Evolutionary conservation across 2,888 invertebrate species (phyloP).

Genomic region (Eutolmus rufibarbis): DNA sequence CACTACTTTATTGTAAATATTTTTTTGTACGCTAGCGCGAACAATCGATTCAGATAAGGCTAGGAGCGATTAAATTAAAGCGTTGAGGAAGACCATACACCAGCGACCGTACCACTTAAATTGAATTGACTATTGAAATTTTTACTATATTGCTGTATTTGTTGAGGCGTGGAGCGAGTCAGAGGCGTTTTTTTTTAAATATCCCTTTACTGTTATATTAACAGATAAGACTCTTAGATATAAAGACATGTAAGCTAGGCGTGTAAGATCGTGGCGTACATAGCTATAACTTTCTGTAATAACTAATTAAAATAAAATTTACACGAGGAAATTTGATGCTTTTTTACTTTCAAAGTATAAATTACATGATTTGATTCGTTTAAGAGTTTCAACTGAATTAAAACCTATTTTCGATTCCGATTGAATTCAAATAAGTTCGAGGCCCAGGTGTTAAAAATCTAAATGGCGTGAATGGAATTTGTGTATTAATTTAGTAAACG

Average conservation of each 20-base stretch:
- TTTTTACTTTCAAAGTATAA: neutral
- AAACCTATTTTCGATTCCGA: too few species aligned
- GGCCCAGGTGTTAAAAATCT: too few species aligned
- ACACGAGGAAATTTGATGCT: neutral
- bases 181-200: slow-evolving; percentile 12
- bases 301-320: slow-evolving; percentile 43
- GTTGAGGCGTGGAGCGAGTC: slow-evolving; percentile 18
- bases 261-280: slow-evolving; percentile 42
- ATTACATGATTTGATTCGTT: too few species aligned
- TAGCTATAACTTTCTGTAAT: slow-evolving; percentile 41
- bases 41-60: neutral
- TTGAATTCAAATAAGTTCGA: too few species aligned
- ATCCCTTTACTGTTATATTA: slow-evolving; percentile 45
- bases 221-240: slow-evolving; percentile 43
- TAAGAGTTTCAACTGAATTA: too few species aligned
- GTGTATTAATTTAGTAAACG: too few species aligned
- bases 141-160: slow-evolving; percentile 19
- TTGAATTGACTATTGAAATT: slow-evolving; percentile 21
- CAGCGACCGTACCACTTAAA: neutral
- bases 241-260: slow-evolving; percentile 17
- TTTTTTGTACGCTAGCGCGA: slow-evolving; percentile 16
- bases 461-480: too few species aligned
- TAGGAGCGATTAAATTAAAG: neutral
- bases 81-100: neutral
- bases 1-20: slow-evolving; percentile 20